Conservation (phyloP, 2,888 invertebrate species). For the Sphecodes monilicornis region DNA sequence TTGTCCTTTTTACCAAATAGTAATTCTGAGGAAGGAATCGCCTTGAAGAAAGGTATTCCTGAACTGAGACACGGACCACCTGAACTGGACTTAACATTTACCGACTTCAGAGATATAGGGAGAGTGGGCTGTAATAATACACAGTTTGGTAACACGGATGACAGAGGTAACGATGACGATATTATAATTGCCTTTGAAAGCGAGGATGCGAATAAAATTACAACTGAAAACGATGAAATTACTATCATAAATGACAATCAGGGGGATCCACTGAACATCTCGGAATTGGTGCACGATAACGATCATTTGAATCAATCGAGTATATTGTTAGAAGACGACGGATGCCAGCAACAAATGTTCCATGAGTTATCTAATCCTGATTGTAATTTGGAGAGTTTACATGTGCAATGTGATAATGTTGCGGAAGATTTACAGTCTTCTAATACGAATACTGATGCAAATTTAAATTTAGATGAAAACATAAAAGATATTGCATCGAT, state of each 20-base stretch:
- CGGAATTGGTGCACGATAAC: constrained; percentile 8
- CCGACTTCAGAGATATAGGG: constrained; percentile 79
- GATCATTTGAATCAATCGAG: background rate
- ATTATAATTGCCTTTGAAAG: constrained; percentile 24
- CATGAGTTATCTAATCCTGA: background rate
- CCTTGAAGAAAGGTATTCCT: constrained; percentile 65
- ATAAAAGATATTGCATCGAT: background rate
- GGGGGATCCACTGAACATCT: constrained; percentile 7
- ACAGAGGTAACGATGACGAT: constrained; percentile 3
- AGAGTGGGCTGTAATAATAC: constrained; percentile 74
- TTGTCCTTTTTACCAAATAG: constrained; percentile 43
- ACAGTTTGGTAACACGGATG: constrained; percentile 31
- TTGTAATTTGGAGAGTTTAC: constrained; percentile 31
- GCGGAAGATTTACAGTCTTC: background rate
- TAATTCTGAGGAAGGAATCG: constrained; percentile 27
- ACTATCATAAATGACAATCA: constrained; percentile 23
- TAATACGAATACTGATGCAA: background rate
- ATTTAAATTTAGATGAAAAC: constrained; percentile 18
- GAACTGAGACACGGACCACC: constrained; percentile 76
- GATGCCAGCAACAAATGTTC: constrained; percentile 6
- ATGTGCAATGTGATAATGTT: constrained; percentile 26
- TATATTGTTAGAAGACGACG: background rate
- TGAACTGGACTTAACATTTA: constrained; percentile 76
- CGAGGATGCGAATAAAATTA: constrained; percentile 3
- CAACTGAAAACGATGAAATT: constrained; percentile 40